Base-by-base conservation (phyloP, 1,140 invertebrate species). In the Brachionus plicatilis region DNA sequence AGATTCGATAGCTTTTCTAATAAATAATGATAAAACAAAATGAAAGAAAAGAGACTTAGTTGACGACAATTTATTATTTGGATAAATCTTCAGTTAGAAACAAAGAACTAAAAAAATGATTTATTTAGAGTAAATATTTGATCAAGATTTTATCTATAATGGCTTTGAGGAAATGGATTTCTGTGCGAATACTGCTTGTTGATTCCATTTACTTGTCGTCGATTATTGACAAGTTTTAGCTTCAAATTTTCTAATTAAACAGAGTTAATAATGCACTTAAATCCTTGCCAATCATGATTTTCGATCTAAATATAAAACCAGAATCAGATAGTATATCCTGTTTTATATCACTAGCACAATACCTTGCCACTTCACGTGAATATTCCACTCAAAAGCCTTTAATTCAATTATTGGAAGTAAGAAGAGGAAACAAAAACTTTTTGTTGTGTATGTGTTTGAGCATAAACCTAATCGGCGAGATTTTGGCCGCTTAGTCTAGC, bases 111-210 rank as follows among this genome's bases (percentile, higher is more conserved):
- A 50, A 47, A 75, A 76, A 76, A 76, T 50, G 45, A 76, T 76
- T 76, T 72, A 72, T 72, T 72, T 72, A 20, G 24, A 50, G 45
- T 76, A 76, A 76, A 76, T 76, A 76, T 76, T 76, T 76, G 72
- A 47, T 76, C 72, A 50, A 76, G 72, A 76, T 76, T 76, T 76
- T 76, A 76, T 76, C 72, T 50, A 27, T 76, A 76, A 76, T 76
- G 43, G 72, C 24, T 72, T 72, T 43, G 45, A 76, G 72, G 72
- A 76, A 76, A 76, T 76, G 45, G 72, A 76, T 76, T 76, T 76
- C 45, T 76, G 27, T 43, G 41, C 27, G 72, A 76, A 76, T 76
- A 76, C 43, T 50, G 45, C 33, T 72, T 72, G 33, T 72, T 72
- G 68, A 72, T 72, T 72, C 68, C 68, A 72, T 72, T 72, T 72